Base-by-base conservation (phyloP, 2,797 vertebrate species). In the Lates japonicus region DNA sequence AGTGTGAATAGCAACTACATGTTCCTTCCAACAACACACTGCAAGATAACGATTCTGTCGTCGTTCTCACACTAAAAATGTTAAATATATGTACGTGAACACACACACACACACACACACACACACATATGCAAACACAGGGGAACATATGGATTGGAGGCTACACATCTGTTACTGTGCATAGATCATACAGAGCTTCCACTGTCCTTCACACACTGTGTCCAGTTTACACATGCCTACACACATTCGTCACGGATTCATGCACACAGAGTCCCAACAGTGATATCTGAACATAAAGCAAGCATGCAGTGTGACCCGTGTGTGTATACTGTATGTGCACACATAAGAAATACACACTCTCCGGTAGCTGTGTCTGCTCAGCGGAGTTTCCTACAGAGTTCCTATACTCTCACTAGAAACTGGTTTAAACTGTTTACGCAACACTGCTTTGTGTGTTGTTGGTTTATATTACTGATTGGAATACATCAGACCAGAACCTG, bases 401-500 rank as follows among this genome's bases (percentile, higher is more conserved):
- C 37, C 3, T 1, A 8, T 4, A 0, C 0, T 37, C 9, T 61
- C 54, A 2, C 46, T 16, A n/a, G n/a, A n/a, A n/a, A n/a, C n/a
- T n/a, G n/a, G n/a, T n/a, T n/a, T n/a, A n/a, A n/a, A n/a, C n/a
- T n/a, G n/a, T n/a, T n/a, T n/a, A n/a, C n/a, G n/a, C n/a, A n/a
- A n/a, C n/a, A n/a, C n/a, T n/a, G n/a, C n/a, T n/a, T n/a, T n/a
- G 9, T 65, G 57, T 74, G 25, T 42, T 6, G 3, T n/a, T 48
- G 49, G 51, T 49, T 78, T n/a, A 20, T n/a, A 70, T 46, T 68
- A 70, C n/a, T 44, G 25, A 58, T 61, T 5, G 76, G 88, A 89
- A 83, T 87, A 64, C 57, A 49, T 66, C 20, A 16, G 58, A 70
- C 7, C 58, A 49, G 57, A 65, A 48, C 44, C 46, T 83, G 80